phyloP scores from a whole-genome alignment of 2,113 vertebrate genomes.

The Chrysemys picta region DNA sequence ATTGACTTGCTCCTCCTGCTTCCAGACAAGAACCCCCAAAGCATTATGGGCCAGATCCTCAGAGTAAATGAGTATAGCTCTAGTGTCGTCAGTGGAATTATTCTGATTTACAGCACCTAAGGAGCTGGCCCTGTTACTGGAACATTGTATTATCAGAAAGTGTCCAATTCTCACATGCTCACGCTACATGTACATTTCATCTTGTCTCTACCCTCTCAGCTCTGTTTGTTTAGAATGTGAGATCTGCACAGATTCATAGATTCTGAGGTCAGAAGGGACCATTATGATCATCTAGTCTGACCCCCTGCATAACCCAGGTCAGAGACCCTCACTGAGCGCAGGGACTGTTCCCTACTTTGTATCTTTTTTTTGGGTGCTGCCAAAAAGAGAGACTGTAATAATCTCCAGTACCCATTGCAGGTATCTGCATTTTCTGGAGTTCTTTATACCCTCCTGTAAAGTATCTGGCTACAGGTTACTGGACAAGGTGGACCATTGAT shows the following conservation, averaged over 20 bases:
- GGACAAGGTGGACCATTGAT: fast-evolving
- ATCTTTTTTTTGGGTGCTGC: not conserved
- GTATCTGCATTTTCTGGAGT: not conserved
- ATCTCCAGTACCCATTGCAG: not conserved
- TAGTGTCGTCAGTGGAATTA: not conserved
- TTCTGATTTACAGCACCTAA: not conserved
- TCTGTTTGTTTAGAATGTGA: not conserved
- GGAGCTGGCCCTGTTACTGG: not conserved
- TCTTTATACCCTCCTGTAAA: not conserved
- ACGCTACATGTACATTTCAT: not conserved
- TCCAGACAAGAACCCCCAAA: not conserved
- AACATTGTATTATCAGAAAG: fast-evolving
- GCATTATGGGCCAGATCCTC: not conserved
- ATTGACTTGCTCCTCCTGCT: not conserved
- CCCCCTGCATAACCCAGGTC: not conserved
- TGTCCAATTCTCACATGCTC: not conserved
- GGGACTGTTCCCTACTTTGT: not conserved
- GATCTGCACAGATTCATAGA: not conserved
- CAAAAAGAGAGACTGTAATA: not conserved
- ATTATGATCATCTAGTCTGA: fast-evolving
- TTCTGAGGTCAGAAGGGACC: not conserved
- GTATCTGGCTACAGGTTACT: not conserved
- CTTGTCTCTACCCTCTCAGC: fast-evolving
- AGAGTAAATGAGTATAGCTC: not conserved
- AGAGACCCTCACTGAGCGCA: not conserved